Conservation (phyloP, 2,888 invertebrate species). For the Thecocarcelia acutangulata region DNA sequence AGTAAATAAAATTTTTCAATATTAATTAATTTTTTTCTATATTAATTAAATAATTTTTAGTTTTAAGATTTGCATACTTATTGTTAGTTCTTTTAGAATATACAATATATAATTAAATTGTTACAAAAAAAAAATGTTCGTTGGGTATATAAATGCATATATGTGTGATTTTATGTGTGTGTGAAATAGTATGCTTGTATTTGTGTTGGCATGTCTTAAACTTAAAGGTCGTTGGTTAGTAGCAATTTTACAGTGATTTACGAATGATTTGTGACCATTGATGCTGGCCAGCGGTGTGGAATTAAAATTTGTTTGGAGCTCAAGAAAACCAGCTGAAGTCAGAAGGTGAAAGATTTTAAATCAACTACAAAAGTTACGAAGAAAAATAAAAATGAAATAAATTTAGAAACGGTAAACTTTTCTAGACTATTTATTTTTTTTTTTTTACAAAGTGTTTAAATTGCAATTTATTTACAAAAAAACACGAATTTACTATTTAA, state of each 20-base stretch:
- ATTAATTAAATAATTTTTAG: too few relatives aligned
- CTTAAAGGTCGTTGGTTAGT: slow-evolving; percentile 65
- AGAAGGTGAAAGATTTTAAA: slow-evolving; percentile 50
- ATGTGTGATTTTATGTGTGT: background rate
- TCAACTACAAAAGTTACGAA: slow-evolving; percentile 5
- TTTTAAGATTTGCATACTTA: too few relatives aligned
- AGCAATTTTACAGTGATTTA: slow-evolving; percentile 64
- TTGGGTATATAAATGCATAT: background rate
- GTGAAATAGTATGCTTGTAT: background rate
- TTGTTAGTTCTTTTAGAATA: too few relatives aligned
- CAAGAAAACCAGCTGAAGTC: slow-evolving; percentile 25
- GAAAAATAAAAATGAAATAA: background rate
- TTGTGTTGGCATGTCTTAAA: slow-evolving; percentile 50
- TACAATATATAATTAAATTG: too few relatives aligned
- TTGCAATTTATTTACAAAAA: background rate
- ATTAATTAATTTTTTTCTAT: too few relatives aligned
- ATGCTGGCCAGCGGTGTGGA: slow-evolving; percentile 51
- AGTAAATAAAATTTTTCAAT: too few relatives aligned
- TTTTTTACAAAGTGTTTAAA: slow-evolving; percentile 1
- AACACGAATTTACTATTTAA: too few relatives aligned
- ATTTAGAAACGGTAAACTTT: slow-evolving; percentile 13
- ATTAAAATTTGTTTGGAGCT: slow-evolving; percentile 40
- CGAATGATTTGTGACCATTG: slow-evolving; percentile 64
- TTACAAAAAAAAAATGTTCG: too few relatives aligned
- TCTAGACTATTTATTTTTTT: slow-evolving; percentile 14